Evolutionary conservation across 2,113 vertebrate species (phyloP).

Genomic region (Oostethus manadensis): DNA sequence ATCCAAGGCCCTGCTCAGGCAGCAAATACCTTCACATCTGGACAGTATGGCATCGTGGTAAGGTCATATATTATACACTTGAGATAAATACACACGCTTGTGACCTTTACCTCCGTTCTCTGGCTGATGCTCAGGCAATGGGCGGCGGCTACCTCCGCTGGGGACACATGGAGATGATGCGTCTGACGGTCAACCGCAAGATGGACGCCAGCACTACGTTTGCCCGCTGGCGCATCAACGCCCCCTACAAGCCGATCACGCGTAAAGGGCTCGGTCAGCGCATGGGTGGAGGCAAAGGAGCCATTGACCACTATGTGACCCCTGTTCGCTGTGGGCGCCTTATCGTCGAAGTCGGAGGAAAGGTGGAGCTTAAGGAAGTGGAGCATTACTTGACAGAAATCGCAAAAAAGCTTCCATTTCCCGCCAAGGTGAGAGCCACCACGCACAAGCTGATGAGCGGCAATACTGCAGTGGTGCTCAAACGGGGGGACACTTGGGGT

Average conservation of each 20-base stretch:
- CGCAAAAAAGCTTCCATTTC: conserved; percentile 87
- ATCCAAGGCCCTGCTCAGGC: conserved; percentile 79
- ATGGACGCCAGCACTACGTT: conserved; percentile 81
- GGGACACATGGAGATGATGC: conserved; percentile 97
- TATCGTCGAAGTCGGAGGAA: conserved; percentile 86
- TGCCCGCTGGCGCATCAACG: conserved; percentile 81
- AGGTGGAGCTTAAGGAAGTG: conserved; percentile 79
- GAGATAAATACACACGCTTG: conserved; percentile 24
- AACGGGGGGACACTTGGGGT: no score
- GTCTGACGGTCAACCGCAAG: conserved; percentile 83
- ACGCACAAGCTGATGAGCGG: neutral
- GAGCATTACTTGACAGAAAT: conserved; percentile 73
- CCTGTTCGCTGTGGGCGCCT: conserved; percentile 78
- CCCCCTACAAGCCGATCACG: conserved; percentile 83
- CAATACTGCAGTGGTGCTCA: neutral
- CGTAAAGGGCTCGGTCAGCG: conserved; percentile 87
- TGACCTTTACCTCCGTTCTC: neutral
- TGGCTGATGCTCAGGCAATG: conserved; percentile 74
- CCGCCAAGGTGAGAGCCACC: conserved; percentile 65
- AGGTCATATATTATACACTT: conserved; percentile 15
- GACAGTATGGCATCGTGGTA: conserved; percentile 87
- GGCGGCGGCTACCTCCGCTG: conserved; percentile 90
- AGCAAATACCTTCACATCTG: conserved; percentile 74
- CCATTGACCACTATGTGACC: conserved; percentile 87
- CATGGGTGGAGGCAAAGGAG: conserved; percentile 95